Conservation (phyloP, 2,113 vertebrate species). For the Stigmatopora argus region DNA sequence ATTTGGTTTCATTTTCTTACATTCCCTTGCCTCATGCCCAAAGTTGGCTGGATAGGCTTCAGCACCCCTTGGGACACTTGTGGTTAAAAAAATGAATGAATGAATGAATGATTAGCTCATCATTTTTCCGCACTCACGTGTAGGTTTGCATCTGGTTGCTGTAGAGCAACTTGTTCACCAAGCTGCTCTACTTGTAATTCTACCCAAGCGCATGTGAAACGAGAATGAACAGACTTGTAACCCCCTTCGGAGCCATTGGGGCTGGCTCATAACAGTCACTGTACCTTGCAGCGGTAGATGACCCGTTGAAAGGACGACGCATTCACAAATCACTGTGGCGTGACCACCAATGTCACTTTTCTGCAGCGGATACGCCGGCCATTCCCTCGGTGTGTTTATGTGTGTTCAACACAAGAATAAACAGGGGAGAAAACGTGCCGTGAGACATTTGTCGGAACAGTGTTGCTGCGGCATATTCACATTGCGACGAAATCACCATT, state of each 20-base stretch:
- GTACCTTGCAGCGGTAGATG: conserved; percentile 23
- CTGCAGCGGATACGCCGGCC: conserved; percentile 10
- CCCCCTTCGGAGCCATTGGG: conserved; percentile 19
- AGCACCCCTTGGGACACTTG: too few relatives aligned
- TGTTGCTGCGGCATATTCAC: conserved; percentile 1
- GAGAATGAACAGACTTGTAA: conserved; percentile 40
- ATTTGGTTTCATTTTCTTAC: not conserved
- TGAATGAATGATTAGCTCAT: not conserved
- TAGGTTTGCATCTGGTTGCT: not conserved
- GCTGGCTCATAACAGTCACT: conserved; percentile 17
- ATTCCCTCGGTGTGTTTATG: conserved; percentile 18
- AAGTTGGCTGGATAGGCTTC: too few relatives aligned
- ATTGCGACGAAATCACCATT: conserved; percentile 25
- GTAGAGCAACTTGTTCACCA: conserved; percentile 1
- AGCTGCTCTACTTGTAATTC: conserved; percentile 26
- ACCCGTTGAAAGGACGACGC: conserved; percentile 24
- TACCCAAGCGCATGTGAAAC: conserved; percentile 31
- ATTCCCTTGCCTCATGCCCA: not conserved
- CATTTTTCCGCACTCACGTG: not conserved
- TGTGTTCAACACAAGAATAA: conserved; percentile 34
- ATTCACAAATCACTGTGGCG: conserved; percentile 35
- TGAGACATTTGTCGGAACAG: conserved; percentile 17
- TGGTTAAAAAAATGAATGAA: not conserved
- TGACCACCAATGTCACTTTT: conserved; percentile 39
- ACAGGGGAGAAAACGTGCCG: conserved; percentile 6